Evolutionary conservation across 2,888 invertebrate genomes (phyloP).

Genomic region (Zele albiditarsus): DNA sequence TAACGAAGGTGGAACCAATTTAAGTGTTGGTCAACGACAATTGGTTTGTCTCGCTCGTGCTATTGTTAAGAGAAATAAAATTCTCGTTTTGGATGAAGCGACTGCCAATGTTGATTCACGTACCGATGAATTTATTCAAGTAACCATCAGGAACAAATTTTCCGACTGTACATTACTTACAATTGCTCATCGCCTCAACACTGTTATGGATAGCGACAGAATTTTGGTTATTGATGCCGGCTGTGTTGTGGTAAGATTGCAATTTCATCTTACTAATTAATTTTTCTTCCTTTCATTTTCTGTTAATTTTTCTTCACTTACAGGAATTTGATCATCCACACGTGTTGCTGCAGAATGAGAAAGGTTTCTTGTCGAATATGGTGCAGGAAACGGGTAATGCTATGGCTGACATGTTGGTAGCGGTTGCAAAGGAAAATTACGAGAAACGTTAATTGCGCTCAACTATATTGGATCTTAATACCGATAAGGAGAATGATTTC

Average conservation of each 20-base stretch:
- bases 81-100: constrained; percentile 92
- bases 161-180: constrained; percentile 76
- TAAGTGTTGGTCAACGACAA: constrained; percentile 93
- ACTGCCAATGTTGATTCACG: constrained; percentile 94
- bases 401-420: constrained; percentile 78
- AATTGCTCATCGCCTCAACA: constrained; percentile 78
- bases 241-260: constrained; percentile 65
- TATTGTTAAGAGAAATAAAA: constrained; percentile 86
- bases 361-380: constrained; percentile 77
- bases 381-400: constrained; percentile 80
- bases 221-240: constrained; percentile 77
- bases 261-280: neutral
- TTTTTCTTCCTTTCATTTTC: neutral
- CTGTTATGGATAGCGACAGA: constrained; percentile 78
- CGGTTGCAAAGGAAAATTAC: constrained; percentile 77
- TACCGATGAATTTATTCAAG: constrained; percentile 76
- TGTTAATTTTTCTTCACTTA: constrained; percentile 8
- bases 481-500: no score
- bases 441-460: constrained; percentile 50
- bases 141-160: constrained; percentile 76
- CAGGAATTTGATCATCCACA: constrained; percentile 84
- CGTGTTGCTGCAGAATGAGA: constrained; percentile 74
- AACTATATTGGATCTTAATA: no score
- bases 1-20: constrained; percentile 81
- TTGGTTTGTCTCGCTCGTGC: constrained; percentile 92